phyloP scores from a whole-genome alignment of 23 tunicate species.

The Halocynthia aurantium region DNA sequence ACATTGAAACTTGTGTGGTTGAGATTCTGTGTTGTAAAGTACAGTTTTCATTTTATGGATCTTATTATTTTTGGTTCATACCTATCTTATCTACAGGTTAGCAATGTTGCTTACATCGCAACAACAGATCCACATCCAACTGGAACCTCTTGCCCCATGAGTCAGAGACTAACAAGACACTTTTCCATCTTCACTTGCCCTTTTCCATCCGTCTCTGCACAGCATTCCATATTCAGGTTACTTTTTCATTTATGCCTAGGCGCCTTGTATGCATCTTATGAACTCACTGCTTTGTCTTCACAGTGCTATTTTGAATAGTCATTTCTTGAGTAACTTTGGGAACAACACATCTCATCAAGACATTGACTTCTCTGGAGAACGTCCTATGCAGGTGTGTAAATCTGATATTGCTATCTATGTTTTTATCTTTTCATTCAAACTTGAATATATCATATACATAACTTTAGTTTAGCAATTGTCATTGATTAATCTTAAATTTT shows the following conservation, averaged over 20 bases:
- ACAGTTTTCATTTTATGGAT: no score
- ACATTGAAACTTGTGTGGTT: no score
- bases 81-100: constrained; percentile 26
- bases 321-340: constrained; percentile 42
- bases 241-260: background rate
- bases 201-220: constrained; percentile 63
- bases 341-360: background rate
- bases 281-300: background rate
- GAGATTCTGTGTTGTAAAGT: no score
- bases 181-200: constrained; percentile 72
- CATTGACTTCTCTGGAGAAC: constrained; percentile 23
- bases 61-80: no score
- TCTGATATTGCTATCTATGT: background rate
- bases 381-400: constrained; percentile 27
- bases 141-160: constrained; percentile 30
- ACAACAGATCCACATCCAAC: constrained; percentile 58
- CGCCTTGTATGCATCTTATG: background rate
- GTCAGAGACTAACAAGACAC: constrained; percentile 68
- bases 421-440: background rate
- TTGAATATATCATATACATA: background rate
- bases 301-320: constrained; percentile 48
- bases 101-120: constrained; percentile 75
- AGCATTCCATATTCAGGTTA: constrained; percentile 78
- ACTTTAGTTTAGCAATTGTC: background rate
- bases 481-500: background rate